Base-by-base conservation (phyloP, 2,888 invertebrate species). In the Eristalis arbustorum region DNA sequence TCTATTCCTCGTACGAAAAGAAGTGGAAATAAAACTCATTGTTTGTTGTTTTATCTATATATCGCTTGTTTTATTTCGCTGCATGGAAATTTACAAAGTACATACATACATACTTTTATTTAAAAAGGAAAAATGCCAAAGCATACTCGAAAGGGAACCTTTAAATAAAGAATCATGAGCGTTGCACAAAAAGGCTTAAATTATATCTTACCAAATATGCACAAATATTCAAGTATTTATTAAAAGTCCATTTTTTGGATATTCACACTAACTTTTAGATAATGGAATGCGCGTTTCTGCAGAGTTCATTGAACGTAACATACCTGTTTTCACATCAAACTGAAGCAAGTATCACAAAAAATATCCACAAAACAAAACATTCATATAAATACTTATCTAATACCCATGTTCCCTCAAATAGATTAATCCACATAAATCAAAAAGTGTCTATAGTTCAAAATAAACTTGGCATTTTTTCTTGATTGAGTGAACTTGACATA, bases 21-120 rank as follows among this genome's bases (percentile, higher is more conserved):
- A 78, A 69, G 13, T n/a, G 14, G 3, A 81, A 85, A 68, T 84
- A 61, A 85, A 85, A 84, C 61, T 56, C 85, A 69, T 28, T 34
- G 11, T 69, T 80, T 49, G 73, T 10, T 13, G 34, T 76, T 81
- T 76, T 67, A 10, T 72, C 49, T n/a, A 11, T 13, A 63, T 68
- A 62, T 37, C 68, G 72, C 13, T 61, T 71, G 3, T 57, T 84
- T 72, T 74, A 75, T 84, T 79, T 25, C 1, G n/a, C 49, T 64
- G 37, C 37, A 22, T 37, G 14, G 11, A 62, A 13, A 56, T 67
- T 31, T 73, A 42, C 74, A 84, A n/a, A 28, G 25, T 63, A n/a
- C n/a, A n/a, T n/a, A n/a, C n/a, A n/a, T n/a, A n/a, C n/a, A n/a
- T n/a, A 63, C 37, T 22, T 14, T 23, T 31, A 31, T 63, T 23